Base-by-base conservation (phyloP, 2,888 invertebrate genomes). In the Drosophila birchii region DNA sequence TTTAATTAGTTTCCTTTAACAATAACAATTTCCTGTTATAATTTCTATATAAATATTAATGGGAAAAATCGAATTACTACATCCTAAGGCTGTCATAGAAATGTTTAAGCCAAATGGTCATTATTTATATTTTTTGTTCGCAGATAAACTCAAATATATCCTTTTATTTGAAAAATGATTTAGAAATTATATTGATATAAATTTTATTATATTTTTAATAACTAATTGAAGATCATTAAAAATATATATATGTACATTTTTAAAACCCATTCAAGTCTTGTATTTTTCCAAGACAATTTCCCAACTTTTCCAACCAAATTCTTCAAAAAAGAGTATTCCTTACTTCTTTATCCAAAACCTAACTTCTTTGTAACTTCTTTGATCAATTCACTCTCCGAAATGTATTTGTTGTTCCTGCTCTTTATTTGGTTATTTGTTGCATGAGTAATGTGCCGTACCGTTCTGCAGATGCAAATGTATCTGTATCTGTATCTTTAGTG, bases 381-480 rank as follows among this genome's bases (percentile, higher is more conserved):
- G 18, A 53, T 55, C 55, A 55, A 54, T 58, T 63, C 43, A 34
- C 58, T 58, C 57, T 59, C 53, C n/a, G 6, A 45, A 41, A 23
- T 32, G 20, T 43, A 44, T 49, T 58, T 59, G 45, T 54, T 61
- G 20, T 29, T 49, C 23, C 29, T 23, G 18, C 32, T 39, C 45
- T 56, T 60, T 55, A 71, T 71, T 70, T 70, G 67, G 71, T 70
- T 70, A 70, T 70, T 70, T 79, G 84, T 73, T 81, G 84, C 81
- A 81, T 86, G 87, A 86, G 81, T 84, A 81, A 86, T 86, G 81
- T 26, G 67, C 47, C 45, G 55, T 39, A 54, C 39, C 54, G 54
- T 59, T 59, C 67, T 61, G 80, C 80, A 79, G 82, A 82, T 81
- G 85, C 79, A 81, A 71, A 78, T 82, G 81, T 78, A 86, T 72